Evolutionary conservation across 2,888 invertebrate species (phyloP).

Genomic region (Heteropelma amictum): DNA sequence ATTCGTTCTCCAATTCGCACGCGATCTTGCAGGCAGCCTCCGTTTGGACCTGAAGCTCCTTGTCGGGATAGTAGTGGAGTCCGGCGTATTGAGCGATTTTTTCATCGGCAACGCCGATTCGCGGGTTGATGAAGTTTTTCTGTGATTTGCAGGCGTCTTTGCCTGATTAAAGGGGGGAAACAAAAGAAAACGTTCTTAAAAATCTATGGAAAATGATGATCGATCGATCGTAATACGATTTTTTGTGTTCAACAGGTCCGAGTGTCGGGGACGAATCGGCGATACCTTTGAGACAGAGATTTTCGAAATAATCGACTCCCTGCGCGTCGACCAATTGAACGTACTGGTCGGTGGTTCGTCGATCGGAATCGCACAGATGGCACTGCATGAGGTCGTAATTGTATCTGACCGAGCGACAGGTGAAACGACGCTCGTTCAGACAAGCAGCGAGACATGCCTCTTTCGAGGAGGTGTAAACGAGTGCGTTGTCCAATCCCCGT

Average conservation of each 20-base stretch:
- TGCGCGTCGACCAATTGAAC: slow-evolving; percentile 94
- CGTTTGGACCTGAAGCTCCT: slow-evolving; percentile 93
- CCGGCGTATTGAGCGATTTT: slow-evolving; percentile 95
- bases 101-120: slow-evolving; percentile 93
- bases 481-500: slow-evolving; percentile 92
- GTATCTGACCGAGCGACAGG: slow-evolving; percentile 94
- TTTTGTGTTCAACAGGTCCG: too few species aligned
- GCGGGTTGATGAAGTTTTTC: slow-evolving; percentile 88
- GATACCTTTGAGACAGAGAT: slow-evolving; percentile 85
- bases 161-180: too few species aligned
- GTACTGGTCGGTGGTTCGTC: slow-evolving; percentile 91
- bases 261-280: too few species aligned
- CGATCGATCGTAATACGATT: not conserved
- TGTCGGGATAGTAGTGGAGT: slow-evolving; percentile 95
- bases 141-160: slow-evolving; percentile 93
- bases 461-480: slow-evolving; percentile 95
- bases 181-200: too few species aligned
- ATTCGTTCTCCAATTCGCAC: slow-evolving; percentile 95
- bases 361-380: slow-evolving; percentile 92
- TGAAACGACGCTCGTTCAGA: slow-evolving; percentile 94
- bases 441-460: slow-evolving; percentile 96
- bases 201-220: not conserved
- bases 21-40: slow-evolving; percentile 93
- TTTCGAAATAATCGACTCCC: slow-evolving; percentile 92
- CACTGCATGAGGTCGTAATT: slow-evolving; percentile 96